A percentile compares a stretch with the other conserved stretches of the same genome.
Conservation (phyloP, 1,140 invertebrate genomes). For the Atopsyche davidsoni region DNA sequence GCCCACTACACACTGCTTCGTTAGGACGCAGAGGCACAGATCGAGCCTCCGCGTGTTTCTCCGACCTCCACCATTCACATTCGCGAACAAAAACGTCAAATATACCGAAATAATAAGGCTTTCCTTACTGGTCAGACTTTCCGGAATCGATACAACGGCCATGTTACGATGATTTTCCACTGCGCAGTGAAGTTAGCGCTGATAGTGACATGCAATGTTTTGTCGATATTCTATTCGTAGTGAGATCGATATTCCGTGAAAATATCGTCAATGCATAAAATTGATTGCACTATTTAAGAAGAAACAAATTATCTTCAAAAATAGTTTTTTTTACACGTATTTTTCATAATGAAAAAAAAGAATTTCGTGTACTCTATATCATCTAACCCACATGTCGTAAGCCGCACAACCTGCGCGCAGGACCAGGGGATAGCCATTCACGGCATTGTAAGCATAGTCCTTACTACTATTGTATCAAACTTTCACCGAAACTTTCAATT, state of each 20-base stretch:
- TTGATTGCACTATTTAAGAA: not conserved
- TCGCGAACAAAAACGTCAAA: conserved; percentile 5
- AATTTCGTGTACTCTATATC: conserved; percentile 6
- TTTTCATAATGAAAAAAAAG: too few species aligned
- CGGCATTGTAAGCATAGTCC: too few species aligned
- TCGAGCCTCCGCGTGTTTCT: not conserved
- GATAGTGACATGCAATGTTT: too few species aligned
- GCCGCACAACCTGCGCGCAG: too few species aligned
- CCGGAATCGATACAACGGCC: conserved; percentile 19
- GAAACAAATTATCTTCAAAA: not conserved
- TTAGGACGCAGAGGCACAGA: conserved; percentile 11
- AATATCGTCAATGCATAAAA: not conserved
- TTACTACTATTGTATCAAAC: too few species aligned
- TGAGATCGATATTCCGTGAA: not conserved
- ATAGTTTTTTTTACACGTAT: too few species aligned
- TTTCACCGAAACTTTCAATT: too few species aligned
- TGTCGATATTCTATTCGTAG: conserved; percentile 5
- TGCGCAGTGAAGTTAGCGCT: conserved; percentile 21
- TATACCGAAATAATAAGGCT: conserved; percentile 19
- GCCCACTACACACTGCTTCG: conserved; percentile 12
- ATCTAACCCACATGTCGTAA: too few species aligned
- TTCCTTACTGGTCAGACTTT: conserved; percentile 12
- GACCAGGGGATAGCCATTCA: too few species aligned
- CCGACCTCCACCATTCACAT: conserved; percentile 4
- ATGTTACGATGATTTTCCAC: conserved; percentile 19